phyloP scores from a whole-genome alignment of 2,113 vertebrate species.

The cat (Felis catus) region F.catus_Fca126_mat1.0 CM031412.1:73178501-73179000 shows the following conservation, averaged over 20 bases:
- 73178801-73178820: not conserved
- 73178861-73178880: not conserved
- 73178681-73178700: not conserved
- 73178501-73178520: not conserved
- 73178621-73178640: not conserved
- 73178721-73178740: not conserved
- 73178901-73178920: not conserved
- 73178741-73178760: not conserved
- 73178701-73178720: not conserved
- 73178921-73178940: not conserved
- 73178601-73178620: not conserved
- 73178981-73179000: not conserved
- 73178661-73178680: not conserved
- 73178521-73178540: not conserved
- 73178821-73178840: not conserved
- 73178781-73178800: not conserved
- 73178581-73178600: not conserved
- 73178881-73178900: not conserved
- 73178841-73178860: not conserved
- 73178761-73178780: not conserved
- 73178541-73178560: not conserved
- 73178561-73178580: not conserved
- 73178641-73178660: not conserved
- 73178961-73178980: not conserved
- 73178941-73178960: not conserved